Conservation (phyloP, 1,140 invertebrate species). For the Protaetia brevitarsis region DNA sequence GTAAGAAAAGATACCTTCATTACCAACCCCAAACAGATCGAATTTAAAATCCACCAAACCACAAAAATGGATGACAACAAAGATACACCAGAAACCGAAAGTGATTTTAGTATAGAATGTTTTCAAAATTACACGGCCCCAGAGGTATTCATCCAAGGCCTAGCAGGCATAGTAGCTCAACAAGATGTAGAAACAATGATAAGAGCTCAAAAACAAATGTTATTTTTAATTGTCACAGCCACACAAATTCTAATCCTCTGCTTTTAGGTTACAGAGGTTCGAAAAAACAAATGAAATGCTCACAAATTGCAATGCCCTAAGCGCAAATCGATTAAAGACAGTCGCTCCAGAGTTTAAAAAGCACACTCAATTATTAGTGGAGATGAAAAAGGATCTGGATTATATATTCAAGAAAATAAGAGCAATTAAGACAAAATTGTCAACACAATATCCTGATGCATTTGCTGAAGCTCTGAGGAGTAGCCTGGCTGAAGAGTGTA, state of each 20-base stretch:
- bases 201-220: constrained; percentile 90
- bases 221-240: constrained; percentile 36
- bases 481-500: constrained; percentile 60
- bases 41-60: not conserved
- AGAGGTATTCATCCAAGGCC: constrained; percentile 85
- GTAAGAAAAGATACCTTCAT: not conserved
- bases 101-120: constrained; percentile 71
- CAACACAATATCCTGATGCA: constrained; percentile 82
- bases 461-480: constrained; percentile 66
- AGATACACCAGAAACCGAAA: constrained; percentile 63
- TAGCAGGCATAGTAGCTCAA: constrained; percentile 87
- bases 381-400: constrained; percentile 69
- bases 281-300: constrained; percentile 98
- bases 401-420: constrained; percentile 70
- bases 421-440: constrained; percentile 76
- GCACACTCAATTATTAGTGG: constrained; percentile 75
- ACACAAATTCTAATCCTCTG: constrained; percentile 25
- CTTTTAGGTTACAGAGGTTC: constrained; percentile 84
- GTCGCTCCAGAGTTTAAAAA: constrained; percentile 84
- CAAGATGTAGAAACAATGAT: constrained; percentile 88
- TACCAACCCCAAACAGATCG: not conserved
- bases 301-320: constrained; percentile 89
- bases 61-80: constrained; percentile 43
- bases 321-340: constrained; percentile 73
- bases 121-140: constrained; percentile 87